These are phyloP conservation scores for Agrochola litura DNA, from an alignment of 2,888 invertebrate species.

Conservation along the genomic window DNA sequence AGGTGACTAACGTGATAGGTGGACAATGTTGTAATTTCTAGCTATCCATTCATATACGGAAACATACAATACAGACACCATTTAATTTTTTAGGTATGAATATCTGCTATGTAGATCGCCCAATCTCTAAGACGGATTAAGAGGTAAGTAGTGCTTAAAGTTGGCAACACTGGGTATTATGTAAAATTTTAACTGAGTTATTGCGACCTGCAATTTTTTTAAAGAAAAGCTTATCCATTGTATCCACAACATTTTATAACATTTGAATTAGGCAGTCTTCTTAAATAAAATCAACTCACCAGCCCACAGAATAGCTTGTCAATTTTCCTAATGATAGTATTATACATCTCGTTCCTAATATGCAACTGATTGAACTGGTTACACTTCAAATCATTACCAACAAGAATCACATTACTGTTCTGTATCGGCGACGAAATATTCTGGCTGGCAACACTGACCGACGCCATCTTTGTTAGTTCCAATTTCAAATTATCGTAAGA, in stretches of 20 bases:
- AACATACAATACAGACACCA: not conserved
- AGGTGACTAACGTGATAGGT: conserved; percentile 1
- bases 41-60: not conserved
- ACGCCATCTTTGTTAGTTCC: conserved; percentile 78
- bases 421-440: conserved; percentile 78
- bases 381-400: conserved; percentile 81
- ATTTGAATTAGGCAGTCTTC: not conserved
- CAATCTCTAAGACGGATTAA: not conserved
- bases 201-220: not conserved
- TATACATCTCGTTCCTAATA: conserved; percentile 84
- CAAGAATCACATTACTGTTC: conserved; percentile 82
- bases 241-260: not conserved
- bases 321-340: conserved; percentile 85
- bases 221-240: not conserved
- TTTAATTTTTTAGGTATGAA: not conserved
- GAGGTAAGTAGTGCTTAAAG: not conserved
- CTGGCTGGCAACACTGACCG: conserved; percentile 75
- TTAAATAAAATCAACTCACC: conserved; percentile 78
- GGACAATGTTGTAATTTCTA: not conserved
- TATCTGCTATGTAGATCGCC: not conserved
- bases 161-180: not conserved
- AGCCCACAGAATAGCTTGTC: conserved; percentile 86
- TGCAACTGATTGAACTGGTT: conserved; percentile 80
- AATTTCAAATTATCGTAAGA: conserved; percentile 82
- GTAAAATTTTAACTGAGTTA: not conserved